Evolutionary conservation across 2,797 vertebrate species (phyloP), one percentile per base, ranked within the genome.

Genomic region (Staurois parvus): DNA sequence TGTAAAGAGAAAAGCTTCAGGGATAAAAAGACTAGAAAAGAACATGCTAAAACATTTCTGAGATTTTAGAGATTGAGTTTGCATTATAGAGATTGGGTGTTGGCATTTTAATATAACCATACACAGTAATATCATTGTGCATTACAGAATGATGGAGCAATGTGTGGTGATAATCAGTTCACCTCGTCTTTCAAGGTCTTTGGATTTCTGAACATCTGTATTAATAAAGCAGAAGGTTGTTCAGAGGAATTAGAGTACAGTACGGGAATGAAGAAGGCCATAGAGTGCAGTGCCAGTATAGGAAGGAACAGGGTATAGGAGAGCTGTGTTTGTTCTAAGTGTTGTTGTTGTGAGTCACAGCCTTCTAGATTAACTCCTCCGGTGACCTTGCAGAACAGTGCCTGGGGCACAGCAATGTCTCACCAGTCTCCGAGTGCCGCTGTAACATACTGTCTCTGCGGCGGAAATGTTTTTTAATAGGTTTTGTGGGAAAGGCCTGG

Each of bases 401-500:
- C 91, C 88, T 85, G 91, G 91, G 90, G 91, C 91, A 92, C 89
- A 90, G 91, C 91, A 91, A 91, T 91, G 91, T 89, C 91, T 86
- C 86, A 85, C 88, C 56, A 88, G 89, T 89, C 90, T 92, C 91
- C 88, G 88, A 90, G 48, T 87, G 91, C 90, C 91, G 73, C 87
- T 78, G 91, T 59, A 0, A 91, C 93, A 92, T 91, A 90, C 93
- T 91, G 93, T 91, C 90, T 88, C 90, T 92, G 91, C 92, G 93
- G 91, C 90, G 91, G 90, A 93, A 86, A 83, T 90, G 32, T 56
- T 91, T 92, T 92, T 92, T 94, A 93, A 93, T 94, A 93, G 92
- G 91, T 93, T 87, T 94, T 94, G 91, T 92, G 92, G 93, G 94
- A 91, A 93, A 93, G 93, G 90, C 91, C 91, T 90, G 94, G 92